Conservation (phyloP, 2,113 vertebrate genomes). For the Nycticorax nycticorax region DNA sequence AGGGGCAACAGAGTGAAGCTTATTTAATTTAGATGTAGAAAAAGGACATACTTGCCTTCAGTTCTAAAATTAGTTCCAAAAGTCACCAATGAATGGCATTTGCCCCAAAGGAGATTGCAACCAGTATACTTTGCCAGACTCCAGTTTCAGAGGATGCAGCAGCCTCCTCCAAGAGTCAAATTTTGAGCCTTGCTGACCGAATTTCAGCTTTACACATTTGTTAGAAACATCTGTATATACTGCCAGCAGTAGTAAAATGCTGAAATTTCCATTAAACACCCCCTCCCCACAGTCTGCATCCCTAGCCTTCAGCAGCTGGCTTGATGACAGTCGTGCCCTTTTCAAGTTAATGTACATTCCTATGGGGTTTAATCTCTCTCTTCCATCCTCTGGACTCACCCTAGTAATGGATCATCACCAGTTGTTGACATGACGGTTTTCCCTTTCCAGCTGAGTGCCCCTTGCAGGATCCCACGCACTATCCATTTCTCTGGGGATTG, state of each 20-base stretch:
- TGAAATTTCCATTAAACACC: neutral
- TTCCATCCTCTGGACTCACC: neutral
- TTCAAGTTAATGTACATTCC: neutral
- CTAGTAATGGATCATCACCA: neutral
- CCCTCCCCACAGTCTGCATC: neutral
- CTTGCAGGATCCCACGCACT: neutral
- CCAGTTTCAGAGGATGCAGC: neutral
- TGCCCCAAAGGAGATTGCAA: neutral
- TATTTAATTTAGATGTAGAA: neutral
- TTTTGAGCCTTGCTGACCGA: neutral
- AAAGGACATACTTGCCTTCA: neutral
- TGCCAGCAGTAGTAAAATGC: neutral
- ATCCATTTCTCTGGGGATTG: neutral
- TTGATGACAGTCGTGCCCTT: neutral
- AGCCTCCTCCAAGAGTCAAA: neutral
- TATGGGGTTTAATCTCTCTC: neutral
- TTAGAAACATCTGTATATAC: neutral
- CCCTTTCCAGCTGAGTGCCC: neutral
- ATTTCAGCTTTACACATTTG: neutral
- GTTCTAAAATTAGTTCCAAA: neutral
- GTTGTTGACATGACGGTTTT: neutral
- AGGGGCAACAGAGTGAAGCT: neutral
- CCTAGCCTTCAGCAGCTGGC: neutral
- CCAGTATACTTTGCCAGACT: neutral
- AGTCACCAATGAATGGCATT: neutral